A percentile compares a stretch with the other conserved stretches of the same genome.
phyloP scores from a whole-genome alignment of 1,140 invertebrate genomes.

The Drosophila littoralis region DNA sequence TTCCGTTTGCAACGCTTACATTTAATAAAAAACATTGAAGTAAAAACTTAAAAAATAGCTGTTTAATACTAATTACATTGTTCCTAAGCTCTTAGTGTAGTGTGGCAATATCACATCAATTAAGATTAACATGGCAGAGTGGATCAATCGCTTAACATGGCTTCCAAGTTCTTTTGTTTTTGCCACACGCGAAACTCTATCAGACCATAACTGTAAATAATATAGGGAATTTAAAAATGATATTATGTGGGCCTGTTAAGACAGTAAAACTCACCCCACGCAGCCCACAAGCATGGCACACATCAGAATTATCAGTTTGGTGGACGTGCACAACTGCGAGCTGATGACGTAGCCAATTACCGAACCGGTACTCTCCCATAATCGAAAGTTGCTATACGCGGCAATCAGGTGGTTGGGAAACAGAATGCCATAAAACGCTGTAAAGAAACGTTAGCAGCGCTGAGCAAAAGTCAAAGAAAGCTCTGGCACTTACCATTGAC shows the following conservation, averaged over 20 bases:
- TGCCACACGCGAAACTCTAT: conserved; percentile 78
- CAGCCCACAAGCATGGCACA: conserved; percentile 90
- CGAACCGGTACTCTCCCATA: conserved; percentile 96
- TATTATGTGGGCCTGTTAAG: not conserved
- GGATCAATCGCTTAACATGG: conserved; percentile 71
- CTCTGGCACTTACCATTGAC: conserved; percentile 91
- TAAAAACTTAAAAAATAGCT: not conserved
- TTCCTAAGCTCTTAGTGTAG: conserved; percentile 35
- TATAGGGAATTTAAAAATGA: too few relatives aligned
- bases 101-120: conserved; percentile 60
- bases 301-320: conserved; percentile 91
- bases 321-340: conserved; percentile 90
- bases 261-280: conserved; percentile 86
- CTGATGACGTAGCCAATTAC: conserved; percentile 93
- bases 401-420: conserved; percentile 95
- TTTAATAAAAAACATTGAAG: too few relatives aligned
- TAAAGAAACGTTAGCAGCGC: not conserved
- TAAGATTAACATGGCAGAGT: conserved; percentile 7
- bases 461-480: not conserved
- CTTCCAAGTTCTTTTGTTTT: conserved; percentile 75
- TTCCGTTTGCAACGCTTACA: too few relatives aligned
- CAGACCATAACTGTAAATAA: conserved; percentile 60
- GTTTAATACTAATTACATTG: conserved; percentile 10
- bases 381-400: conserved; percentile 95
- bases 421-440: conserved; percentile 94